phyloP scores from a whole-genome alignment of 2,797 vertebrate species.

The Pitangus sulphuratus region DNA sequence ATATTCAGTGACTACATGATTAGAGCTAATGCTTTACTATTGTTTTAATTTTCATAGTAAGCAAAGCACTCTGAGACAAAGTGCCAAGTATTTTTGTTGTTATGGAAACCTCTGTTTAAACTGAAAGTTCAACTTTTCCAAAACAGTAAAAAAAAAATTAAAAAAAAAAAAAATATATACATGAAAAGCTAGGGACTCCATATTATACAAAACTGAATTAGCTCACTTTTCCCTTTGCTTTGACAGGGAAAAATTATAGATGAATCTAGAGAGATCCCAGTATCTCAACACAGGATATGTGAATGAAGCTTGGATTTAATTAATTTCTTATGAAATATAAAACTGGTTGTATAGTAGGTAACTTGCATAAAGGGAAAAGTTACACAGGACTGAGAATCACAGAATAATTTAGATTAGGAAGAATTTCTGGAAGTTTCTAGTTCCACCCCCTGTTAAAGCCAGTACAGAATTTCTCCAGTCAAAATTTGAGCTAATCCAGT shows the following conservation, averaged over 20 bases:
- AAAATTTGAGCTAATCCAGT: not conserved
- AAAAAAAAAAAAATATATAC: not conserved
- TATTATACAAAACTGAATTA: not conserved
- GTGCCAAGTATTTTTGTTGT: conserved; percentile 39
- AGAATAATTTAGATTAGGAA: not conserved
- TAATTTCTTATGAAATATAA: not conserved
- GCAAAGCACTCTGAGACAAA: conserved; percentile 8
- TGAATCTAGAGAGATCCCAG: not conserved
- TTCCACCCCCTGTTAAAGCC: not conserved
- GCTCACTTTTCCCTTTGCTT: not conserved
- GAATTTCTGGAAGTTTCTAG: not conserved
- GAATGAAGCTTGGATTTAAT: not conserved
- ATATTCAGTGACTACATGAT: not conserved
- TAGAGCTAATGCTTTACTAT: not conserved
- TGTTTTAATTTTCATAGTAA: not conserved
- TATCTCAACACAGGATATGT: not conserved
- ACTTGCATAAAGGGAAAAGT: not conserved
- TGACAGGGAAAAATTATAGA: not conserved
- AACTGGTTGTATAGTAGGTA: not conserved
- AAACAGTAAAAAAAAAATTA: not conserved
- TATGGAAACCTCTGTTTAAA: conserved; percentile 47
- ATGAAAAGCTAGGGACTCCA: not conserved
- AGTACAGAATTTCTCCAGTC: not conserved
- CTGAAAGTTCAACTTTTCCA: conserved; percentile 13
- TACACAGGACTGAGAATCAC: not conserved